Evolutionary conservation across 35 echinoderm and acorn worm species (phyloP).

Genomic region (Ophiothrix spiculata): DNA sequence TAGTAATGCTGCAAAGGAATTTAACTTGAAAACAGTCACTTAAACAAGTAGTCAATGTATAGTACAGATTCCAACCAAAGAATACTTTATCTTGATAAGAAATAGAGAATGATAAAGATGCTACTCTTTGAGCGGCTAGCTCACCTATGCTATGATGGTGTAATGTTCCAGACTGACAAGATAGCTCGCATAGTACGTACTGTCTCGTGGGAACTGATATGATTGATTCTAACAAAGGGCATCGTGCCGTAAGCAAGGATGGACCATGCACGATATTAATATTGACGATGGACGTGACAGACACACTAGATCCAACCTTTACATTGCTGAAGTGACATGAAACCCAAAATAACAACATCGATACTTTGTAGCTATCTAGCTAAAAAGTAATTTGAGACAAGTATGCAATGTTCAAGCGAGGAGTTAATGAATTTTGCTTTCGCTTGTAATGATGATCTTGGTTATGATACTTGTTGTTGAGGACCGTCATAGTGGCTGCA

Average conservation of each 20-base stretch:
- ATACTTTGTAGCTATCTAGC: not conserved
- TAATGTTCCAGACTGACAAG: not conserved
- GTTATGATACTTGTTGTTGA: not conserved
- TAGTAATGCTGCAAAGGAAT: no score
- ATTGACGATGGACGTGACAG: constrained; percentile 10
- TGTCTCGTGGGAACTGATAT: not conserved
- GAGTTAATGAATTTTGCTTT: constrained; percentile 9
- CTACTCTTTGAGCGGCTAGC: not conserved
- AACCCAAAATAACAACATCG: not conserved
- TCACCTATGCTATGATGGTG: not conserved
- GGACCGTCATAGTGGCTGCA: not conserved
- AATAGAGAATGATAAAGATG: not conserved
- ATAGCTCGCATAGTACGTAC: not conserved
- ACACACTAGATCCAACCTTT: not conserved
- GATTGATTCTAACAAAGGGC: not conserved
- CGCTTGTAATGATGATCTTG: not conserved
- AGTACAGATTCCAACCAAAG: no score
- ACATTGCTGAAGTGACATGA: not conserved
- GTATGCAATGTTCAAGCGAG: not conserved
- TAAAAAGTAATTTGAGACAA: not conserved
- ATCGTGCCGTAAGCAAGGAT: not conserved
- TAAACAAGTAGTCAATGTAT: no score
- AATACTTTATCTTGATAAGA: no score
- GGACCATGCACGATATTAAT: constrained; percentile 10
- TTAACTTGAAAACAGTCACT: no score